A percentile compares a stretch with the other conserved stretches of the same genome.
These are phyloP conservation scores for Apis cerana DNA, from an alignment of 1,140 invertebrate genomes.

Conservation along the genomic window DNA sequence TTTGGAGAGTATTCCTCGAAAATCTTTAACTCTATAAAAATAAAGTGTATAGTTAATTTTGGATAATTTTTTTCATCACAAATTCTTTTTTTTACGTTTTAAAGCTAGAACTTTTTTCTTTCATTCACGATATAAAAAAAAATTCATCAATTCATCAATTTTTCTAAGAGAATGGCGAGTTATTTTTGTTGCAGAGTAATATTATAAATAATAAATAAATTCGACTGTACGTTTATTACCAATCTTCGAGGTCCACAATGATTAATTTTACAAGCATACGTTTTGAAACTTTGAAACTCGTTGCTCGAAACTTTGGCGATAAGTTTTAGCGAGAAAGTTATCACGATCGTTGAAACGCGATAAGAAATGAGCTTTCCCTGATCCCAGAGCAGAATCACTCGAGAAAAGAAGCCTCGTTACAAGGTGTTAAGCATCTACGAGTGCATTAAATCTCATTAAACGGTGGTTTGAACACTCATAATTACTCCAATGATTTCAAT, in stretches of 20 bases:
- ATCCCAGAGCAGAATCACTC: background rate
- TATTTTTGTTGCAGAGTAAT: background rate
- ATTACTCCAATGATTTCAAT: background rate
- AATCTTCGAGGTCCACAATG: background rate
- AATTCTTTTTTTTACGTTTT: too few species aligned
- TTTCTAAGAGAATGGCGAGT: too few species aligned
- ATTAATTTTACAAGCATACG: conserved; percentile 3
- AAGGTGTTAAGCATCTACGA: background rate
- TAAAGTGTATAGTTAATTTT: too few species aligned
- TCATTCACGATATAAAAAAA: too few species aligned
- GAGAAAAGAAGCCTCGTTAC: background rate
- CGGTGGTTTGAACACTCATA: background rate
- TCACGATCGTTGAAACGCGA: conserved; percentile 4
- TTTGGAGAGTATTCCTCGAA: too few species aligned
- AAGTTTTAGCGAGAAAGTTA: conserved; percentile 12
- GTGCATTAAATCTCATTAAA: background rate
- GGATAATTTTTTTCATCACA: too few species aligned
- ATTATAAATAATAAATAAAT: too few species aligned
- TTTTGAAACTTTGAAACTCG: background rate
- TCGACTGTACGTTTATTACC: background rate
- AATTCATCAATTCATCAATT: too few species aligned
- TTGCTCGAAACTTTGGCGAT: conserved; percentile 1
- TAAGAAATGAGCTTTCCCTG: conserved; percentile 5
- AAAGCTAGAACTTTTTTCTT: too few species aligned
- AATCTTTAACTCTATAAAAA: too few species aligned